Conservation (phyloP, 2,888 invertebrate genomes). For the Serripes groenlandicus region DNA sequence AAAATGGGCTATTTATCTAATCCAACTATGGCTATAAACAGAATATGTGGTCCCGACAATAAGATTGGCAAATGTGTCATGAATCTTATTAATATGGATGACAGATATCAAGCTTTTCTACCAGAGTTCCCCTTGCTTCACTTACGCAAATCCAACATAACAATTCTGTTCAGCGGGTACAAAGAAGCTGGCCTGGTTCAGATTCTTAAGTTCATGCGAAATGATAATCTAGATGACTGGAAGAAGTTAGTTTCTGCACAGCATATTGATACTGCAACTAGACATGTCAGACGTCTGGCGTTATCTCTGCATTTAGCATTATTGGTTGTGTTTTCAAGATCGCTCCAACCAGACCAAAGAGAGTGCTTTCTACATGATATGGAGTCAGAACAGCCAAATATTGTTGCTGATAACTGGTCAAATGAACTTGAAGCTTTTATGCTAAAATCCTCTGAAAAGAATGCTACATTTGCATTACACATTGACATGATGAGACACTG, state of each 20-base stretch:
- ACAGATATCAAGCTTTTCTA: conserved; percentile 32
- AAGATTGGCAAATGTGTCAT: conserved; percentile 51
- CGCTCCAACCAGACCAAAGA: background rate
- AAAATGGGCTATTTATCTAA: conserved; percentile 44
- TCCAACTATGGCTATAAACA: conserved; percentile 4
- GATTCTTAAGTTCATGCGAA: conserved; percentile 49
- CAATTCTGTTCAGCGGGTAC: conserved; percentile 48
- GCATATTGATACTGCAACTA: conserved; percentile 48
- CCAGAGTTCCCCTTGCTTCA: conserved; percentile 54
- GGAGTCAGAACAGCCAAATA: background rate
- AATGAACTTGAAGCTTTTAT: conserved; percentile 18
- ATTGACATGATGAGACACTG: conserved; percentile 60
- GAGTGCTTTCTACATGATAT: conserved; percentile 16
- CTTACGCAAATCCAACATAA: conserved; percentile 56
- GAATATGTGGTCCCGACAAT: conserved; percentile 55
- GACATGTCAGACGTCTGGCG: conserved; percentile 19
- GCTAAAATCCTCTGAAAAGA: conserved; percentile 15
- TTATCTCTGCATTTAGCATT: conserved; percentile 38
- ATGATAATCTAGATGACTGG: conserved; percentile 53
- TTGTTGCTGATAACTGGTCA: conserved; percentile 23
- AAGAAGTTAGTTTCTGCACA: conserved; percentile 38
- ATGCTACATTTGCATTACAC: conserved; percentile 55
- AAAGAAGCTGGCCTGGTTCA: conserved; percentile 50
- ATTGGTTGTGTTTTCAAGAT: conserved; percentile 17
- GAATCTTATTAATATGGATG: background rate